Conservation (phyloP, 2,113 vertebrate genomes). For the Pachypanchax playfairii region DNA sequence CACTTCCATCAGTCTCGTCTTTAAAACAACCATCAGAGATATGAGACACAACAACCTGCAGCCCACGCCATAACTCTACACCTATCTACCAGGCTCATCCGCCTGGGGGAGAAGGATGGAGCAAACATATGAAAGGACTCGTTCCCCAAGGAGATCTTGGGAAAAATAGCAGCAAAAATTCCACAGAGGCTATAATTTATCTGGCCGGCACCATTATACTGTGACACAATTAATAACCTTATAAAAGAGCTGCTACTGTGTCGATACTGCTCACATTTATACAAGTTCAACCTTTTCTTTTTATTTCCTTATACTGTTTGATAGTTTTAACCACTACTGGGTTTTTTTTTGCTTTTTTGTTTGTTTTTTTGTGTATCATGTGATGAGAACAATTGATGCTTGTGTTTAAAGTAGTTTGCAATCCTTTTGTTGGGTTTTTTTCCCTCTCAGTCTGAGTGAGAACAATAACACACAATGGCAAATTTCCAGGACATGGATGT, state of each 20-base stretch:
- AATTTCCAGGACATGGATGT: constrained; percentile 48
- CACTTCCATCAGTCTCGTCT: constrained; percentile 61
- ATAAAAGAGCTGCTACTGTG: constrained; percentile 68
- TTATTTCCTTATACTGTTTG: constrained; percentile 48
- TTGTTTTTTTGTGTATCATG: constrained; percentile 7
- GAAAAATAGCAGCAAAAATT: constrained; percentile 59
- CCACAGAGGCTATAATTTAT: constrained; percentile 53
- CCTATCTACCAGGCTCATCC: constrained; percentile 22
- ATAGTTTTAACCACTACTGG: constrained; percentile 14
- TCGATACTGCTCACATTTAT: constrained; percentile 63
- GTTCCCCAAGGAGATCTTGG: constrained; percentile 58
- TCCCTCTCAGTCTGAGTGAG: constrained; percentile 29
- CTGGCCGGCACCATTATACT: constrained; percentile 40
- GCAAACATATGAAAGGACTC: constrained; percentile 33
- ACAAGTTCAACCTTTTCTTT: constrained; percentile 46
- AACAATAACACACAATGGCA: constrained; percentile 42
- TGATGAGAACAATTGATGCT: constrained; percentile 24
- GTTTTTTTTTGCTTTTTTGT: no score
- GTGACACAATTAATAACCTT: constrained; percentile 70
- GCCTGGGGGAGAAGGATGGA: constrained; percentile 38
- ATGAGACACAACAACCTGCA: constrained; percentile 41
- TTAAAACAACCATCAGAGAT: constrained; percentile 59
- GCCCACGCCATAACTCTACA: constrained; percentile 38
- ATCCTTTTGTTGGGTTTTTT: constrained; percentile 34
- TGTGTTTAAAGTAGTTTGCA: constrained; percentile 15